These are phyloP conservation scores for Drosophila fulvimacula DNA, from an alignment of 2,888 invertebrate species.

Conservation along the genomic window DNA sequence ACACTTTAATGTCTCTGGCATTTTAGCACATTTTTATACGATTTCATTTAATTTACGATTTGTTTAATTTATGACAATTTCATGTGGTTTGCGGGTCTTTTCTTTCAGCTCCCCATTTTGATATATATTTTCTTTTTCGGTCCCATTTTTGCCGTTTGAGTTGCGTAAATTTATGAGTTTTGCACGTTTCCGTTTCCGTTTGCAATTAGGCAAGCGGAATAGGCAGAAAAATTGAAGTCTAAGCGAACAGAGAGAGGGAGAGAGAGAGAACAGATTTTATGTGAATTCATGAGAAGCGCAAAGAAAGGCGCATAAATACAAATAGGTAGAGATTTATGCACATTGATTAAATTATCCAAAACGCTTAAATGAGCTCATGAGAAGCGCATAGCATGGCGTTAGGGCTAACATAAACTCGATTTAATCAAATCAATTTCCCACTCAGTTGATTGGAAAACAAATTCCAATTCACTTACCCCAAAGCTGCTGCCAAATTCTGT, in stretches of 20 bases:
- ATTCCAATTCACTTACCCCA: neutral
- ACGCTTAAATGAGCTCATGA: neutral
- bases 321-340: too few relatives aligned
- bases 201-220: constrained; percentile 55
- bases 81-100: constrained; percentile 7
- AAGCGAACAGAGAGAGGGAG: neutral
- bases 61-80: constrained; percentile 59
- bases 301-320: neutral
- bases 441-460: constrained; percentile 1
- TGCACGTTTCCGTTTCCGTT: constrained; percentile 64
- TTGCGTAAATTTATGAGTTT: constrained; percentile 55
- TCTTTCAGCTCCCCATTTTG: constrained; percentile 8
- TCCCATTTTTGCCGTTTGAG: constrained; percentile 19
- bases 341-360: neutral
- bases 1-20: neutral
- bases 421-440: neutral
- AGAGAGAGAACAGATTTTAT: neutral
- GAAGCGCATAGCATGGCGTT: neutral
- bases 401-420: neutral
- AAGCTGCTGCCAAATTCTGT: neutral
- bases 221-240: constrained; percentile 13
- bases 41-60: constrained; percentile 52
- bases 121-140: constrained; percentile 8
- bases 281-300: neutral
- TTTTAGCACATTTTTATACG: neutral